Evolutionary conservation across 2,888 invertebrate genomes (phyloP), one percentile per base, ranked within the genome.

Genomic region (Calliphora vomitoria): DNA sequence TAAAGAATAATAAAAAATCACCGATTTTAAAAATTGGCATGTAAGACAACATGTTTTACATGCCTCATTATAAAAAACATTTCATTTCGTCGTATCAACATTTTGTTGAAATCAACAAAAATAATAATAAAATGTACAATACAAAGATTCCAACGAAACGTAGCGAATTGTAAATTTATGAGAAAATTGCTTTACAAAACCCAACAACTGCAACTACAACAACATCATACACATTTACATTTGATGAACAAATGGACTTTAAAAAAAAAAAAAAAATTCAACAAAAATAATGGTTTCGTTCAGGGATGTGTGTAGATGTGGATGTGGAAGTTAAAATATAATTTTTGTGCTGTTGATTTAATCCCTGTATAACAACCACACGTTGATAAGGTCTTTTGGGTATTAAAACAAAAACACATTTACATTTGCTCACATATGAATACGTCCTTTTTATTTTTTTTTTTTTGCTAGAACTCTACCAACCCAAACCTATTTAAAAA

Each of bases 161-260:
- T 89, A 90, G 88, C 90, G 89, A 90, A 90, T 90, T 87, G 89
- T 71, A 85, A 90, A 90, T 90, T 90, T 90, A 90, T 90, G 90
- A 81, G 86, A 86, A 88, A 85, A 69, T 66, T 76, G 62, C 69
- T 86, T 75, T 75, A 85, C 53, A 86, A 78, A 75, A 68, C 41
- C 47, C 35, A 79, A 64, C 72, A 78, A 72, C 79, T 64, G 62
- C 50, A 66, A 66, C 11, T 3, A 68, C 58, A 69, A 69, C 60
- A 41, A 25, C 25, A 25, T 25, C 25, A 25, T 25, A 25, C 25
- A 71, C 62, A 68, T 62, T 62, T 55, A 82, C 44, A 75, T 71
- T 71, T 76, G 50, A 79, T 74, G 60, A 79, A 78, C 72, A 76
- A 80, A 80, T 80, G 85, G 85, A 83, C 76, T 76, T 72, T 80